phyloP scores from a whole-genome alignment of 2,888 invertebrate genomes.

The Alloplasta piceator region DNA sequence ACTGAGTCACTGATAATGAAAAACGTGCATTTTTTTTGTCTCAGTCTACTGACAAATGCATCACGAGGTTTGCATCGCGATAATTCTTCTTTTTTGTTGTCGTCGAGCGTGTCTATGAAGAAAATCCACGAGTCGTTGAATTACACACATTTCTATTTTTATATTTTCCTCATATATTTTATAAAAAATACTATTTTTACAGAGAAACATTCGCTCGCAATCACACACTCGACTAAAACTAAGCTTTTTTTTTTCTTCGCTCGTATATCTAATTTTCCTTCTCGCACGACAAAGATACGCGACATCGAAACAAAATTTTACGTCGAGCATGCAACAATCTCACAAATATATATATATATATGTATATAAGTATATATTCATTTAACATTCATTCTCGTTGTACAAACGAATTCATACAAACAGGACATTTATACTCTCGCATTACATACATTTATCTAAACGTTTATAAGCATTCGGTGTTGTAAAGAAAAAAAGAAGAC shows the following conservation, averaged over 20 bases:
- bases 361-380: no score
- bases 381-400: no score
- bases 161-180: constrained; percentile 51
- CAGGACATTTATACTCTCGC: neutral
- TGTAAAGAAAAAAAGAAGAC: constrained; percentile 39
- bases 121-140: no score
- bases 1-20: no score
- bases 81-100: no score
- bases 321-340: constrained; percentile 52
- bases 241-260: constrained; percentile 11
- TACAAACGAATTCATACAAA: no score
- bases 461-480: constrained; percentile 33
- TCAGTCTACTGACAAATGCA: no score
- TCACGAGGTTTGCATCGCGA: no score
- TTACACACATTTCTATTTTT: constrained; percentile 20
- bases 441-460: constrained; percentile 32
- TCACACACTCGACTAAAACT: neutral
- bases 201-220: constrained; percentile 39
- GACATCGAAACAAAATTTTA: constrained; percentile 46
- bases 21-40: no score
- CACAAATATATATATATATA: constrained; percentile 24
- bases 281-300: constrained; percentile 48
- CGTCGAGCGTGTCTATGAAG: no score
- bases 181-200: constrained; percentile 67
- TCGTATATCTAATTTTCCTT: neutral